These are phyloP conservation scores for Dicranocentrus wangi DNA, from an alignment of 2,888 invertebrate species.

Conservation along the genomic window DNA sequence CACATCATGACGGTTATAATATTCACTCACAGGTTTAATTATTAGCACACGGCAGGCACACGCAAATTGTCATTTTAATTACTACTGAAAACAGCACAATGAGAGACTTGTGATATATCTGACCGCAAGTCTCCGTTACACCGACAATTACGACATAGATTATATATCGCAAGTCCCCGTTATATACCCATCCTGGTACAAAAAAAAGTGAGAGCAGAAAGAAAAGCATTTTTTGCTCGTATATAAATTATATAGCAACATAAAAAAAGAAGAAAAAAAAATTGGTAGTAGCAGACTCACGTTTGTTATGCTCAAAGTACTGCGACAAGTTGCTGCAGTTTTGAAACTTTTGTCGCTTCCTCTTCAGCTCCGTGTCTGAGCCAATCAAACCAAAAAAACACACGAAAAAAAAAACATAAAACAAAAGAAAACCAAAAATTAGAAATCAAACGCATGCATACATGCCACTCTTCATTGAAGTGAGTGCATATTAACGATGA, in stretches of 20 bases:
- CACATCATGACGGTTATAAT: too few species aligned
- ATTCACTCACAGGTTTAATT: too few species aligned
- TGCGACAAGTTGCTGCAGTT: slow-evolving; percentile 71
- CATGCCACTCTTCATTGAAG: too few species aligned
- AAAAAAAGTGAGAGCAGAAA: slow-evolving; percentile 10
- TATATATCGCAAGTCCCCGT: too few species aligned
- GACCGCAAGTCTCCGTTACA: too few species aligned
- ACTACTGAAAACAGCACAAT: too few species aligned
- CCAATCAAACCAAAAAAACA: slow-evolving; percentile 73
- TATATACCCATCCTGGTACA: background rate
- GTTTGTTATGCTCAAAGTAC: slow-evolving; percentile 62
- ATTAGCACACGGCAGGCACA: too few species aligned
- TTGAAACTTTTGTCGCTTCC: slow-evolving; percentile 79
- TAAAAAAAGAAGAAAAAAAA: slow-evolving; percentile 15
- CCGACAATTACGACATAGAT: too few species aligned
- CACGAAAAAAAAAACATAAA: slow-evolving; percentile 67
- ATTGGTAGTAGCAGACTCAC: slow-evolving; percentile 46
- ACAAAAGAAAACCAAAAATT: background rate
- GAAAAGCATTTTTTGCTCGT: background rate
- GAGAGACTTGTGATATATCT: too few species aligned
- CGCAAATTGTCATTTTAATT: too few species aligned
- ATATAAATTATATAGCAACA: background rate
- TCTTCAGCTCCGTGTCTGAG: slow-evolving; percentile 80
- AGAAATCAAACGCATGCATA: background rate
- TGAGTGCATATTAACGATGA: too few species aligned